A percentile compares a stretch with the other conserved stretches of the same genome.
phyloP scores from a whole-genome alignment of 2,797 vertebrate species.

The Halcyon leucocephala region DNA sequence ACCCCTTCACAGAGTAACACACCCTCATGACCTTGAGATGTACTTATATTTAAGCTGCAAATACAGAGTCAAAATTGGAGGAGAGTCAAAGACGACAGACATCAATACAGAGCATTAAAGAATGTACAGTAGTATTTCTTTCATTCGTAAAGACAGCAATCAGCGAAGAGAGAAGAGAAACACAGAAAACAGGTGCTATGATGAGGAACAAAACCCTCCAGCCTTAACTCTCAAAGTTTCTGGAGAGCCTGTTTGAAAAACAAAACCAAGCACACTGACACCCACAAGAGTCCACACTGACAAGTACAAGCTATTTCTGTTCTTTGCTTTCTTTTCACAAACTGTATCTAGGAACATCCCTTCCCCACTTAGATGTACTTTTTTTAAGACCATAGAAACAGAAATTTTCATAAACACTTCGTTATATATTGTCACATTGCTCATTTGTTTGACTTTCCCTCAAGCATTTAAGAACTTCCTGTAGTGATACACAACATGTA shows the following conservation, averaged over 20 bases:
- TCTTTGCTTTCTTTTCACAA: neutral
- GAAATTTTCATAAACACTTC: neutral
- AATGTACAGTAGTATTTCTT: neutral
- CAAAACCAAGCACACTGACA: neutral
- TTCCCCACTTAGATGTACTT: neutral
- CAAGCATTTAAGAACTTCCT: neutral
- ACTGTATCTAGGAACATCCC: neutral
- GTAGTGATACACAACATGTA: accelerated
- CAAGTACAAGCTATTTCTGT: neutral
- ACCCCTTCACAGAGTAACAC: neutral
- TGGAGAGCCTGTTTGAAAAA: neutral
- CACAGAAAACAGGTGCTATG: neutral
- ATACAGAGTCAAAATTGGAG: neutral
- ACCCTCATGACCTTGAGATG: neutral
- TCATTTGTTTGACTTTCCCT: neutral
- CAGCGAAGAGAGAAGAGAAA: neutral
- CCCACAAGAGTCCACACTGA: neutral
- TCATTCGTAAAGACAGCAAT: neutral
- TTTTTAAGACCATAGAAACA: neutral
- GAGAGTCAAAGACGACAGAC: neutral
- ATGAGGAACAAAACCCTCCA: neutral
- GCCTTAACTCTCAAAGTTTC: neutral
- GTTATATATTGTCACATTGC: neutral
- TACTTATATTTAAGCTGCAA: neutral
- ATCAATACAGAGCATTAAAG: neutral